phyloP scores from a whole-genome alignment of 2,888 invertebrate species.

The Lamellibrachia satsuma region DNA sequence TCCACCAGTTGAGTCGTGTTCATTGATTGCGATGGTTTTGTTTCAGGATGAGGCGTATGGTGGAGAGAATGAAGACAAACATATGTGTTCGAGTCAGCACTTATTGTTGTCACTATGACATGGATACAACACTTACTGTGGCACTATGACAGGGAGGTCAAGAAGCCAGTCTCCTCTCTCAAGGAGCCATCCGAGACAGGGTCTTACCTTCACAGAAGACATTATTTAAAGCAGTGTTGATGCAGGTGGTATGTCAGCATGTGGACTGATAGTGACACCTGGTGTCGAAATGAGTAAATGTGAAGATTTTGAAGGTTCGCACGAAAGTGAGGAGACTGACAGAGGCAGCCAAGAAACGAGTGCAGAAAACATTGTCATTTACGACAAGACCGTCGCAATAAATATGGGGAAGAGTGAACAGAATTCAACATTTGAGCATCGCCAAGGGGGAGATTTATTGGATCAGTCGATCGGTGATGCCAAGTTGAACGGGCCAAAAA shows the following conservation, averaged over 20 bases:
- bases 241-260: neutral
- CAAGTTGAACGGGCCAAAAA: neutral
- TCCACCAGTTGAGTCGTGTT: neutral
- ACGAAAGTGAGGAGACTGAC: neutral
- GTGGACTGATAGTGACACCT: neutral
- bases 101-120: neutral
- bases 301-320: neutral
- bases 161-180: neutral
- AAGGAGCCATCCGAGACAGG: neutral
- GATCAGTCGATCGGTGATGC: neutral
- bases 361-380: neutral
- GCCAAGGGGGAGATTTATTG: neutral
- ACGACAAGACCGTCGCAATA: neutral
- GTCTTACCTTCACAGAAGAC: neutral
- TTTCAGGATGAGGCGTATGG: neutral
- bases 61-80: neutral
- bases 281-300: neutral
- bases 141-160: neutral
- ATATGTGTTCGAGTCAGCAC: neutral
- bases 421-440: neutral
- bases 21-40: neutral
- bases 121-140: neutral
- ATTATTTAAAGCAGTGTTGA: neutral
- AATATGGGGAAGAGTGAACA: conserved; percentile 2
- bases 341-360: neutral